Evolutionary conservation across 2,888 invertebrate genomes (phyloP).

Genomic region (Miltochrista miniata): DNA sequence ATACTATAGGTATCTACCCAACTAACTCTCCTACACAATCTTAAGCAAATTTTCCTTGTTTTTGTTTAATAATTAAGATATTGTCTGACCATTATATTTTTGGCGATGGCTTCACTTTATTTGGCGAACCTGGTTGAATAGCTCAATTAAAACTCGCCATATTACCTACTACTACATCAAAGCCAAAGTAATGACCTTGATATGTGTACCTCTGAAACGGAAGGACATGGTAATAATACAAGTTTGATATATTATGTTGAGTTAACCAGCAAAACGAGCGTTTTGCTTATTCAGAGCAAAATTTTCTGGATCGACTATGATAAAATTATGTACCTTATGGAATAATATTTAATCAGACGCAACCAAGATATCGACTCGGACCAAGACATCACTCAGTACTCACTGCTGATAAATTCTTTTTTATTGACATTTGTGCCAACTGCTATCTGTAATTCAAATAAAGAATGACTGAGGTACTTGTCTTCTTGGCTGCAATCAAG

Average conservation of each 20-base stretch:
- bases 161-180: constrained; percentile 24
- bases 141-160: constrained; percentile 29
- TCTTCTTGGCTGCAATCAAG: constrained; percentile 29
- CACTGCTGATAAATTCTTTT: background rate
- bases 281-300: too few species aligned
- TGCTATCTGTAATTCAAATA: constrained; percentile 31
- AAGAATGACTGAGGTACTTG: constrained; percentile 18
- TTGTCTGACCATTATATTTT: constrained; percentile 11
- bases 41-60: background rate
- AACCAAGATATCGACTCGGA: too few species aligned
- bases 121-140: constrained; percentile 12
- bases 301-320: too few species aligned
- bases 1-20: background rate
- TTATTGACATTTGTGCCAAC: constrained; percentile 22
- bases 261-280: too few species aligned
- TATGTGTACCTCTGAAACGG: constrained; percentile 34
- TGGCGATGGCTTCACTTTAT: constrained; percentile 17
- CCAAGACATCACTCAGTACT: too few species aligned
- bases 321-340: too few species aligned
- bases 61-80: background rate
- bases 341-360: too few species aligned
- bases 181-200: constrained; percentile 40
- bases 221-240: constrained; percentile 32
- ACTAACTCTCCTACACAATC: background rate
- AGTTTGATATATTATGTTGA: constrained; percentile 5